Conservation (phyloP, 2,888 invertebrate species). For the Ernsta delagoae region DNA sequence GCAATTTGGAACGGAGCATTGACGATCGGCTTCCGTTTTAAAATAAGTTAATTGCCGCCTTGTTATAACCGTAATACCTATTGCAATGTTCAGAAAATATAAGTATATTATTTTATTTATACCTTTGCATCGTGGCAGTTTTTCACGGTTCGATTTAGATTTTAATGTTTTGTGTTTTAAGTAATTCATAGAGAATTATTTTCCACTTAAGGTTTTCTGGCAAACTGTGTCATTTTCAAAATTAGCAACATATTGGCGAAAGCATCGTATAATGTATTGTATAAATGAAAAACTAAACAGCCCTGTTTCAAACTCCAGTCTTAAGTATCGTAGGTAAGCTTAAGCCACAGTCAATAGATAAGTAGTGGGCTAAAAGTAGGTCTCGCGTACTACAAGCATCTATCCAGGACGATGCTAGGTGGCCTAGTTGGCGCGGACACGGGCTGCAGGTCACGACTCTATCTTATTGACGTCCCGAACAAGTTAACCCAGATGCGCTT, state of each 20-base stretch:
- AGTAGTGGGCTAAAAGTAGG: conserved; percentile 49
- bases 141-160: no score
- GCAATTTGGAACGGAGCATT: conserved; percentile 23
- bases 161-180: no score
- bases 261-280: no score
- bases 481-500: conserved; percentile 33
- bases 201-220: no score
- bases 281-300: neutral
- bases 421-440: conserved; percentile 70
- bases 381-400: conserved; percentile 44
- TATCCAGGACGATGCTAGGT: conserved; percentile 68
- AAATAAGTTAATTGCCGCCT: conserved; percentile 11
- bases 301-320: neutral
- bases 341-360: conserved; percentile 22
- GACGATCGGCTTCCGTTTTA: conserved; percentile 17
- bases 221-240: no score
- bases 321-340: conserved; percentile 23
- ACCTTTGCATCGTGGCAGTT: no score
- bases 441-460: conserved; percentile 52
- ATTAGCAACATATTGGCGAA: no score
- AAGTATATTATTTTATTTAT: no score
- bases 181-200: no score
- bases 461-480: conserved; percentile 44
- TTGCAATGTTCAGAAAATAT: no score
- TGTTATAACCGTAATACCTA: no score